Conservation (phyloP, 2,113 vertebrate genomes). For the Spea bombifrons region DNA sequence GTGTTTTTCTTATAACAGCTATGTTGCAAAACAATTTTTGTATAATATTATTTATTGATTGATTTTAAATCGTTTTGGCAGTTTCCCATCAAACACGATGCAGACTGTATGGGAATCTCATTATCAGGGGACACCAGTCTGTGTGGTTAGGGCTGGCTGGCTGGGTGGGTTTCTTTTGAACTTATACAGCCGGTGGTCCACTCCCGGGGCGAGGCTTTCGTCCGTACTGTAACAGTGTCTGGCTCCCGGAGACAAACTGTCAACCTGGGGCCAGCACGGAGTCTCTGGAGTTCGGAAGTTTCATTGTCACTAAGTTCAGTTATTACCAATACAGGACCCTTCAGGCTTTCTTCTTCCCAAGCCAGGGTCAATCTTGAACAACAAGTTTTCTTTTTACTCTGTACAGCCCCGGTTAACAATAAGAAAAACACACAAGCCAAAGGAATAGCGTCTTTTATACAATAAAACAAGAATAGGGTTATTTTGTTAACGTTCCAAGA, state of each 20-base stretch:
- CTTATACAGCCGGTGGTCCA: conserved; percentile 55
- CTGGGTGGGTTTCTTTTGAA: conserved; percentile 51
- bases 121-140: conserved; percentile 37
- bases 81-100: neutral
- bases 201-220: conserved; percentile 53
- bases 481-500: no score
- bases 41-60: no score
- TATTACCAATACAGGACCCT: neutral
- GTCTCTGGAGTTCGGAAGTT: neutral
- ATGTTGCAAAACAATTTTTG: no score
- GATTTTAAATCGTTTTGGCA: no score
- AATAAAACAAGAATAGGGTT: no score
- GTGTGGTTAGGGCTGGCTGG: neutral
- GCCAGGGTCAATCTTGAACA: no score
- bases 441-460: no score
- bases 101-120: neutral
- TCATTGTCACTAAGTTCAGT: neutral
- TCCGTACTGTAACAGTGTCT: conserved; percentile 52
- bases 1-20: no score
- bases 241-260: conserved; percentile 58
- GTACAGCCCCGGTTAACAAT: no score
- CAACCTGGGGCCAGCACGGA: conserved; percentile 52
- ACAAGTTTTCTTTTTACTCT: no score
- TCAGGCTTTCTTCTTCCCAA: no score
- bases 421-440: no score